Evolutionary conservation across 2,797 vertebrate species (phyloP), one percentile per base, ranked within the genome.

Genomic region (Nannoperca australis): DNA sequence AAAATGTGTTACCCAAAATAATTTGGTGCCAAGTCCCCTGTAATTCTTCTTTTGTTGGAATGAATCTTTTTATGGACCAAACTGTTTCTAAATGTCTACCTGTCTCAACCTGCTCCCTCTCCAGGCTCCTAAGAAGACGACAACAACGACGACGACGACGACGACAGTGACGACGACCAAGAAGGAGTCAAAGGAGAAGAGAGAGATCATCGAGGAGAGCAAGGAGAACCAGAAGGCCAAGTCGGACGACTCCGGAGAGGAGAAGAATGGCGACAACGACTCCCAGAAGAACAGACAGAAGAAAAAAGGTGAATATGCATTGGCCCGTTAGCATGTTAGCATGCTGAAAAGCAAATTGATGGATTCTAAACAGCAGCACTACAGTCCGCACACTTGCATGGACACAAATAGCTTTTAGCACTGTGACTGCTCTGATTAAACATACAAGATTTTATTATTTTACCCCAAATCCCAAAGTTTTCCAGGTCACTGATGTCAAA

Each of bases 161-260:
- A 92, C 91, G 1, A 49, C 45, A 77, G n/a, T n/a, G n/a, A n/a
- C n/a, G n/a, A 87, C 90, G 2, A 99, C 24, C 24, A 27, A 96
- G 92, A 98, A 96, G 89, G 97, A 98, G 82, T 95, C 93, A 40
- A 99, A 97, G 91, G 97, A 98, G 88, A 98, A 97, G 79, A 94
- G 96, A 12, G 98, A 99, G 85, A 97, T 95, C 66, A 94, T 86
- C 15, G 97, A 97, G 0, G 98, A 99, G 18, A 97, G 96, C 89
- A 99, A 99, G 85, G 98, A 99, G 89, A 99, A 98, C 91, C 96
- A 96, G 56, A 98, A 97, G 94, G 94, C 96, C 78, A 98, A 97
- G 91, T 99, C 97, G 0, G 98, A 99, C 38, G 98, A 99, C 87
- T 99, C 98, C 0, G 97, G 97, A 69, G 98, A 99, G 73, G 98